Percentiles rank a stretch among this genome's conserved stretches.
Conservation (phyloP, 2,113 vertebrate species). For the Tachuris rubrigastra region DNA sequence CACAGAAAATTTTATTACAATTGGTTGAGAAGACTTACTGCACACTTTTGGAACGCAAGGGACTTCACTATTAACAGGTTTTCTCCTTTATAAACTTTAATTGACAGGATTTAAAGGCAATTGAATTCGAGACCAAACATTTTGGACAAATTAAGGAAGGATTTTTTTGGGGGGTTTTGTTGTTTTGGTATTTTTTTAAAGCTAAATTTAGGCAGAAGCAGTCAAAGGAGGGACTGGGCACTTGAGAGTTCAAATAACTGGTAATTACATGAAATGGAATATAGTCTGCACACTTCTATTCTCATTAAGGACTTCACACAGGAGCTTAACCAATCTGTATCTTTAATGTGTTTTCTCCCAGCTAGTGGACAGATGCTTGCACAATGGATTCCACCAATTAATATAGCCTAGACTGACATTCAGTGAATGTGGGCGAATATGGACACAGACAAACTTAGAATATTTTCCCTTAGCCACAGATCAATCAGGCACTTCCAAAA, state of each 20-base stretch:
- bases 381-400: conserved; percentile 18
- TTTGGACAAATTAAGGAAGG: conserved; percentile 60
- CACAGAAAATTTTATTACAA: conserved; percentile 70
- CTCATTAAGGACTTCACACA: conserved; percentile 39
- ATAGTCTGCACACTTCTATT: not conserved
- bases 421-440: not conserved
- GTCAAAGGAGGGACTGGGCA: not conserved
- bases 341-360: conserved; percentile 18
- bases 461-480: not conserved
- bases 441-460: not conserved
- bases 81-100: conserved; percentile 62
- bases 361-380: not conserved
- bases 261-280: not conserved
- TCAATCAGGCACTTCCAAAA: not conserved
- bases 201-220: not conserved
- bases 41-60: conserved; percentile 29
- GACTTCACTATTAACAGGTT: conserved; percentile 51
- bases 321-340: conserved; percentile 34
- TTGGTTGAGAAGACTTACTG: conserved; percentile 52
- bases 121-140: conserved; percentile 35
- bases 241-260: conserved; percentile 6
- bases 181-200: not conserved
- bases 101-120: conserved; percentile 63
- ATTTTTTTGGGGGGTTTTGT: not conserved
- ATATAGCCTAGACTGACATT: not conserved